Conservation (phyloP, 1,140 invertebrate genomes). For the Caerostris extrusa region DNA sequence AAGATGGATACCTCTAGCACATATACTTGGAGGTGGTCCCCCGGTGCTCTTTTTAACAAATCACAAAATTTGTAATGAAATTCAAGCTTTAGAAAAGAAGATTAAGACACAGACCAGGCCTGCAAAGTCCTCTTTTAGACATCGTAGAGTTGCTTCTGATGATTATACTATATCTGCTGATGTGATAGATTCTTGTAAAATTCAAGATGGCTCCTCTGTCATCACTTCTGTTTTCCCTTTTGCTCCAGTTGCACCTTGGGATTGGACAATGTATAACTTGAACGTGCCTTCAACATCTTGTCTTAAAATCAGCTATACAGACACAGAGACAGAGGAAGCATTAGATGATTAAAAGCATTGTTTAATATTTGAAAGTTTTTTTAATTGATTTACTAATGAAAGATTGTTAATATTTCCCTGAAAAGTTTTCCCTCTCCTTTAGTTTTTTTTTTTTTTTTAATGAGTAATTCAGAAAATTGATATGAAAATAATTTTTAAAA, state of each 20-base stretch:
- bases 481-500: no score
- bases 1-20: constrained; percentile 91
- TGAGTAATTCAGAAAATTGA: no score
- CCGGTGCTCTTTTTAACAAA: constrained; percentile 85
- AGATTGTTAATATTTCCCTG: no score
- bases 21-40: constrained; percentile 89
- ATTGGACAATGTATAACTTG: constrained; percentile 76
- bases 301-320: constrained; percentile 61
- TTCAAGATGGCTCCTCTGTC: constrained; percentile 79
- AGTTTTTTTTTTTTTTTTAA: no score
- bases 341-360: constrained; percentile 57
- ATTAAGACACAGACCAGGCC: constrained; percentile 64
- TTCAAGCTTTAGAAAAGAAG: constrained; percentile 80
- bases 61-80: constrained; percentile 81
- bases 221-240: constrained; percentile 82
- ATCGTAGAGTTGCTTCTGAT: constrained; percentile 78
- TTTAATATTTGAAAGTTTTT: not conserved
- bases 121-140: constrained; percentile 77
- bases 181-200: constrained; percentile 78
- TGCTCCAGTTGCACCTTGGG: constrained; percentile 78
- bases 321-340: constrained; percentile 54
- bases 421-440: no score
- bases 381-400: not conserved
- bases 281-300: constrained; percentile 75
- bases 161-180: constrained; percentile 81